phyloP scores from a whole-genome alignment of 1,140 invertebrate genomes.

The Aphaenogaster rudis region DNA sequence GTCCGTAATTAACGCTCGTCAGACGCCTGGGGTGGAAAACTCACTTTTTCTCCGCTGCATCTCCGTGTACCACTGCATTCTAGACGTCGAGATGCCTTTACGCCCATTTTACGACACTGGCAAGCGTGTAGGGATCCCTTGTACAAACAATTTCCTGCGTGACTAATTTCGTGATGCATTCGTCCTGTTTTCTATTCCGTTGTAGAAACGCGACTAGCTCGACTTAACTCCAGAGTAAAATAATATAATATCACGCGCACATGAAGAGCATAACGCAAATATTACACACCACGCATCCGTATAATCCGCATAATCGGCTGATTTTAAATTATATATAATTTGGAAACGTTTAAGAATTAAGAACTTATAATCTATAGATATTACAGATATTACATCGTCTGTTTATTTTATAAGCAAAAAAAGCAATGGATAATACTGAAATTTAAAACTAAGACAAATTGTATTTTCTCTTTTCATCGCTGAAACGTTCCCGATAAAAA shows the following conservation, averaged over 20 bases:
- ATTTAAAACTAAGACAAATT: not conserved
- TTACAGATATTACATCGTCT: too few relatives aligned
- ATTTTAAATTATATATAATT: conserved; percentile 5
- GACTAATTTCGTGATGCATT: not conserved
- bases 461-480: not conserved
- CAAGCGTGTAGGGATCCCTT: conserved; percentile 3
- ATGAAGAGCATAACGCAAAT: not conserved
- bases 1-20: conserved; percentile 65
- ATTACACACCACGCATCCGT: not conserved
- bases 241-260: not conserved
- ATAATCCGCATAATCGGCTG: not conserved
- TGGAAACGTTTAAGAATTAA: not conserved
- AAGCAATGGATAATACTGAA: not conserved
- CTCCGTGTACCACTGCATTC: not conserved
- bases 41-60: conserved; percentile 42
- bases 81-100: conserved; percentile 30
- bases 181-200: not conserved
- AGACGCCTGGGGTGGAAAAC: conserved; percentile 18
- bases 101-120: conserved; percentile 46
- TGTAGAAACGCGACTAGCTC: not conserved
- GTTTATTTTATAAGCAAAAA: not conserved
- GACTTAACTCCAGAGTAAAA: not conserved
- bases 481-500: not conserved
- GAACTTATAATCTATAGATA: not conserved
- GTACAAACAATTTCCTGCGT: conserved; percentile 28